Percentiles rank a stretch among this genome's conserved stretches.
phyloP scores from a whole-genome alignment of 1,140 invertebrate genomes.

The Heterodera schachtii region DNA sequence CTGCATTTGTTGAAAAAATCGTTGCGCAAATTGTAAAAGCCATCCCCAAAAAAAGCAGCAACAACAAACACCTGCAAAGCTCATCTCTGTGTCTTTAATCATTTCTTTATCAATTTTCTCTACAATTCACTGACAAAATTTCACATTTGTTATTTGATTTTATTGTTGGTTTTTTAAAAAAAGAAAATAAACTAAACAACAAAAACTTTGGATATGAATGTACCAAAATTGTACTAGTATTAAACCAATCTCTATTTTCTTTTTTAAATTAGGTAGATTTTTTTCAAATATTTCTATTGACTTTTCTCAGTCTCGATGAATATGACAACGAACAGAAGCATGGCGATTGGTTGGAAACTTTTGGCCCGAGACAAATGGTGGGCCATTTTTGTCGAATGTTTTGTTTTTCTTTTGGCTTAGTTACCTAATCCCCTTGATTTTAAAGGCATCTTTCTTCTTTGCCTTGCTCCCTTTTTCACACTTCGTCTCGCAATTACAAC shows the following conservation, averaged over 20 bases:
- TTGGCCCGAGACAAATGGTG: background rate
- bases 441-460: background rate
- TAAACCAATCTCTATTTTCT: too few species aligned
- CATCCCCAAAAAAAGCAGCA: background rate
- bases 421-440: background rate
- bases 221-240: too few species aligned
- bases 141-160: too few species aligned
- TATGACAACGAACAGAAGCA: background rate
- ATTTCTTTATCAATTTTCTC: too few species aligned
- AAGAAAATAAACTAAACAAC: too few species aligned
- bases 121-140: too few species aligned
- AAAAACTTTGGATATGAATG: too few species aligned
- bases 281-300: background rate
- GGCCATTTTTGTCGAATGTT: background rate
- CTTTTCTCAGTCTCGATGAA: background rate
- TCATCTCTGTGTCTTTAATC: background rate
- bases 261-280: too few species aligned
- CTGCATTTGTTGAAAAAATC: slow-evolving; percentile 30
- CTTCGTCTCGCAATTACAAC: background rate
- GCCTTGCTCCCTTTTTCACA: background rate
- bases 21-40: slow-evolving; percentile 8
- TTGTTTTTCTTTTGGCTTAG: background rate
- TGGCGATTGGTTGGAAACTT: background rate
- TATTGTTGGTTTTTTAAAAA: too few species aligned
- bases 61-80: too few species aligned